Evolutionary conservation across 2,797 vertebrate species (phyloP).

Genomic region (Vireo griseus): DNA sequence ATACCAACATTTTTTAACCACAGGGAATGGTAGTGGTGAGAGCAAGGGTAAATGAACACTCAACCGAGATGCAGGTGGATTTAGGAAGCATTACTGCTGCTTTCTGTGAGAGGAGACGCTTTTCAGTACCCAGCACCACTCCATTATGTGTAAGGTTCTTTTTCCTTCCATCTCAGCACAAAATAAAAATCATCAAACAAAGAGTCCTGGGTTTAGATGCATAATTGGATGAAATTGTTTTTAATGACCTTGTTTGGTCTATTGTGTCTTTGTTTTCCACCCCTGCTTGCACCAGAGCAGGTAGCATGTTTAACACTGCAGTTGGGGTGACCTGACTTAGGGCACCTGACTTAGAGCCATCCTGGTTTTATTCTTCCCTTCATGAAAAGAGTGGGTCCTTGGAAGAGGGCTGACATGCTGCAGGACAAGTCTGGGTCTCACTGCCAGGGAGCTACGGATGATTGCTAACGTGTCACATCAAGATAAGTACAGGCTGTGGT

Average conservation of each 20-base stretch:
- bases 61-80: neutral
- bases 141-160: neutral
- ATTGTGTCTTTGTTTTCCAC: constrained; percentile 32
- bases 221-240: constrained; percentile 20
- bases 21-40: neutral
- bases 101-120: neutral
- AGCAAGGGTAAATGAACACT: neutral
- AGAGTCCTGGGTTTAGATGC: neutral
- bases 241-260: constrained; percentile 17
- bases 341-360: constrained; percentile 22
- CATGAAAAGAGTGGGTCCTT: neutral
- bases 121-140: neutral
- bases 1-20: neutral
- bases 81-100: neutral
- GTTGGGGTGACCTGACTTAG: constrained; percentile 34
- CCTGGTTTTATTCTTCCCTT: constrained; percentile 10
- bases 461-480: neutral
- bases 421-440: neutral
- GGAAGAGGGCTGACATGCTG: neutral
- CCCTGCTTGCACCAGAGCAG: neutral
- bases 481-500: neutral
- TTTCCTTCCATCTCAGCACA: neutral
- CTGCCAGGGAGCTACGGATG: neutral
- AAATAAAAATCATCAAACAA: neutral
- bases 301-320: neutral